Evolutionary conservation across 2,113 vertebrate species (phyloP).

Genomic region (Atrichornis clamosus): DNA sequence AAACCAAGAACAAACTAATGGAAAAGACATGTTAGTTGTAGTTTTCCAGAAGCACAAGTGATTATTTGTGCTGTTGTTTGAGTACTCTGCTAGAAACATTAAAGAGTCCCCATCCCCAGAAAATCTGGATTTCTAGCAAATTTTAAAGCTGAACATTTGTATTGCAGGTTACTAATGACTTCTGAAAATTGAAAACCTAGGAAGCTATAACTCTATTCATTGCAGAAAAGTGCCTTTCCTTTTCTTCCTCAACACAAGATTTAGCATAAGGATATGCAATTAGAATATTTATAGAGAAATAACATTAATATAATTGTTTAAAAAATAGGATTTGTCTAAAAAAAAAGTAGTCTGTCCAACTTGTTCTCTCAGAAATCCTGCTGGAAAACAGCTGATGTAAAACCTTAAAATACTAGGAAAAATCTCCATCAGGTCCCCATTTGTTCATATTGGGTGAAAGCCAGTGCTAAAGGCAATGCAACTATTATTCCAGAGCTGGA

Average conservation of each 20-base stretch:
- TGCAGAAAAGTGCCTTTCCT: neutral
- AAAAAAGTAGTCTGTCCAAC: neutral
- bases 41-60: neutral
- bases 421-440: neutral
- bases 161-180: neutral
- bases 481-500: conserved; percentile 5
- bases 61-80: neutral
- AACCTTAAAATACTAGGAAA: neutral
- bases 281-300: neutral
- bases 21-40: neutral
- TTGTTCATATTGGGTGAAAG: conserved; percentile 21
- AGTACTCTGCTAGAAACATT: neutral
- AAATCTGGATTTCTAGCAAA: neutral
- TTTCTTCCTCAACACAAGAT: neutral
- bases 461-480: conserved; percentile 10
- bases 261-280: neutral
- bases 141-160: neutral
- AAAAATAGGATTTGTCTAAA: neutral
- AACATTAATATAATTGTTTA: neutral
- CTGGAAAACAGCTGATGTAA: neutral
- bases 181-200: neutral
- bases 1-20: neutral
- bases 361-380: neutral
- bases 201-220: neutral
- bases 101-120: neutral